phyloP scores from a whole-genome alignment of 2,113 vertebrate genomes.

The Triplophysa dalaica region DNA sequence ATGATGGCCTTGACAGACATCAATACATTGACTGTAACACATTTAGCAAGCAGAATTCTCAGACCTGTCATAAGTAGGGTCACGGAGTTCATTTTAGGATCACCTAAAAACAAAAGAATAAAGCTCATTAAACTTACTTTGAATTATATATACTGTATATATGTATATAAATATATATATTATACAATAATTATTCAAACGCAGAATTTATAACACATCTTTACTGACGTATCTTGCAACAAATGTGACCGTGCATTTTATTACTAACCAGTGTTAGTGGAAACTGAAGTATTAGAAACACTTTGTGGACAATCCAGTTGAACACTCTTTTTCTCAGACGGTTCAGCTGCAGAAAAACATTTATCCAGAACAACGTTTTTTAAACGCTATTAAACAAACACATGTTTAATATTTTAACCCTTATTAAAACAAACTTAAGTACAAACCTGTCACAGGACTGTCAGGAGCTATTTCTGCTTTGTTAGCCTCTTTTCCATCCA shows the following conservation, averaged over 20 bases:
- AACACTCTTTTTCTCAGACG: no score
- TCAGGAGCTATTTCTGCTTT: background rate
- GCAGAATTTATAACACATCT: background rate
- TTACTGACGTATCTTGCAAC: background rate
- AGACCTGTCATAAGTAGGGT: constrained; percentile 59
- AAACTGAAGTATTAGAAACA: background rate
- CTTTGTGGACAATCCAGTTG: background rate
- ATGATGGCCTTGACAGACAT: constrained; percentile 63
- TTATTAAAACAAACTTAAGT: background rate
- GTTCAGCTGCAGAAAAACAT: background rate
- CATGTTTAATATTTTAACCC: background rate
- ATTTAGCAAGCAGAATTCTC: constrained; percentile 66
- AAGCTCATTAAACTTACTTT: background rate
- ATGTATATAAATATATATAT: no score
- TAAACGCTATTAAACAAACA: background rate
- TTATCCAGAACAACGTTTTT: background rate
- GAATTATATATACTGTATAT: no score
- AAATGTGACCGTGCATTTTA: background rate
- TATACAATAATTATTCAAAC: background rate
- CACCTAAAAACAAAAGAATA: constrained; percentile 24
- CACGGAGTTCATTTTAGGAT: constrained; percentile 52
- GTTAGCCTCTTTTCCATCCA: rapidly evolving
- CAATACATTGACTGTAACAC: constrained; percentile 60
- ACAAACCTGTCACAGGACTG: background rate
- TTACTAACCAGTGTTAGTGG: background rate